phyloP scores from a whole-genome alignment of 1,140 invertebrate species.

The Trichonephila inaurata region DNA sequence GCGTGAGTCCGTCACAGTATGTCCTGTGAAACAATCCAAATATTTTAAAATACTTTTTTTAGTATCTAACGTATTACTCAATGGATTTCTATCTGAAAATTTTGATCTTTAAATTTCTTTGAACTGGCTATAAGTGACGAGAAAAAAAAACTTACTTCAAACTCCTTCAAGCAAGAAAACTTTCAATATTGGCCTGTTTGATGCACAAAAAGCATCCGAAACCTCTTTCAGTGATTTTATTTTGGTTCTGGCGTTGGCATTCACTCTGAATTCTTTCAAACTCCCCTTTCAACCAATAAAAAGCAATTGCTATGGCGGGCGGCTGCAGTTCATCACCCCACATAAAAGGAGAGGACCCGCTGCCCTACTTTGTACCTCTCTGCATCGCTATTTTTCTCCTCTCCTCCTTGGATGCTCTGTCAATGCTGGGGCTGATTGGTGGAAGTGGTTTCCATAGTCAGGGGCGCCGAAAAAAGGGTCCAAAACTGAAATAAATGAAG shows the following conservation, averaged over 20 bases:
- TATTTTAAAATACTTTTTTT: too few relatives aligned
- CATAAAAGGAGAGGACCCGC: neutral
- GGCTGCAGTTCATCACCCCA: neutral
- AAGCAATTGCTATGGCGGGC: neutral
- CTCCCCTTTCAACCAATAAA: conserved; percentile 39
- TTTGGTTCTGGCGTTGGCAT: neutral
- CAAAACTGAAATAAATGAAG: conserved; percentile 61
- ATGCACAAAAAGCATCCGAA: neutral
- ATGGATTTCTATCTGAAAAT: too few relatives aligned
- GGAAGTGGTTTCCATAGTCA: conserved; percentile 55
- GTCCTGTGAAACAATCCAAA: too few relatives aligned
- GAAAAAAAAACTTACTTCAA: neutral
- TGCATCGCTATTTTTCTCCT: neutral
- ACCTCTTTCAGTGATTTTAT: neutral
- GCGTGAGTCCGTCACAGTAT: too few relatives aligned
- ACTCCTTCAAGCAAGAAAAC: neutral
- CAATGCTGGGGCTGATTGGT: neutral
- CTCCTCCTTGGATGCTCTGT: neutral
- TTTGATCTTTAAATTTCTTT: too few relatives aligned
- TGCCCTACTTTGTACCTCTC: conserved; percentile 21
- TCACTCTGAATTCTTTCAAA: conserved; percentile 12
- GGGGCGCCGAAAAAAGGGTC: neutral
- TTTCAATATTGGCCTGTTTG: conserved; percentile 8
- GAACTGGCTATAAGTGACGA: neutral
- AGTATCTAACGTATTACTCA: too few relatives aligned